Evolutionary conservation across 2,113 vertebrate species (phyloP).

Genomic region (Elachura formosa): DNA sequence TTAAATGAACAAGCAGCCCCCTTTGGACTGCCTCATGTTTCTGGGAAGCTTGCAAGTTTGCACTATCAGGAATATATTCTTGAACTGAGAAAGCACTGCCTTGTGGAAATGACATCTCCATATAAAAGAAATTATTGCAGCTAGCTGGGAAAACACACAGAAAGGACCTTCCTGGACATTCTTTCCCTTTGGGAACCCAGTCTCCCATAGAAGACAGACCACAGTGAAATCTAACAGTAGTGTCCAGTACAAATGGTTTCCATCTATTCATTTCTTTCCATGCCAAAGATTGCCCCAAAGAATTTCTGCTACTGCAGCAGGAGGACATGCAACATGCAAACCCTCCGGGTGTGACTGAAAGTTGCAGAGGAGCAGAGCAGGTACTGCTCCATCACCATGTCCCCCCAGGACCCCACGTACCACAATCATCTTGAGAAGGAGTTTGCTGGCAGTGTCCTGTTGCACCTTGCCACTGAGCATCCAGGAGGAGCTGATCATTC

Average conservation of each 20-base stretch:
- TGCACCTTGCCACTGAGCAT: rapidly evolving
- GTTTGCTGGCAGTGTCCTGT: rapidly evolving
- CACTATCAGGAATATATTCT: not conserved
- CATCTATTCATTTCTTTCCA: not conserved
- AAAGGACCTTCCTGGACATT: not conserved
- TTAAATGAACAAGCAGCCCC: not conserved
- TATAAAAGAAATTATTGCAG: not conserved
- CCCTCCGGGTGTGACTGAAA: not conserved
- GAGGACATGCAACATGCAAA: not conserved
- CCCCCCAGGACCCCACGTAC: not conserved
- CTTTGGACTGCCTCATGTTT: not conserved
- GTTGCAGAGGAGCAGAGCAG: not conserved
- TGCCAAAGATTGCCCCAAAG: not conserved
- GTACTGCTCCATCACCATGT: not conserved
- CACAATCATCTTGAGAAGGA: not conserved
- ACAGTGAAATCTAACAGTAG: not conserved
- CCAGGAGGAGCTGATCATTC: not conserved
- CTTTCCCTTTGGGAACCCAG: not conserved
- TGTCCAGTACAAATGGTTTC: not conserved
- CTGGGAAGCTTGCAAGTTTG: not conserved
- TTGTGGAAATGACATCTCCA: not conserved
- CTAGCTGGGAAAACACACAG: not conserved
- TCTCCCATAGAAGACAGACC: not conserved
- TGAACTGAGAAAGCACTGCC: not conserved
- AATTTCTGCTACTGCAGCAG: not conserved